Evolutionary conservation across 2,113 vertebrate genomes (phyloP).

Genomic region (Heterotis niloticus): DNA sequence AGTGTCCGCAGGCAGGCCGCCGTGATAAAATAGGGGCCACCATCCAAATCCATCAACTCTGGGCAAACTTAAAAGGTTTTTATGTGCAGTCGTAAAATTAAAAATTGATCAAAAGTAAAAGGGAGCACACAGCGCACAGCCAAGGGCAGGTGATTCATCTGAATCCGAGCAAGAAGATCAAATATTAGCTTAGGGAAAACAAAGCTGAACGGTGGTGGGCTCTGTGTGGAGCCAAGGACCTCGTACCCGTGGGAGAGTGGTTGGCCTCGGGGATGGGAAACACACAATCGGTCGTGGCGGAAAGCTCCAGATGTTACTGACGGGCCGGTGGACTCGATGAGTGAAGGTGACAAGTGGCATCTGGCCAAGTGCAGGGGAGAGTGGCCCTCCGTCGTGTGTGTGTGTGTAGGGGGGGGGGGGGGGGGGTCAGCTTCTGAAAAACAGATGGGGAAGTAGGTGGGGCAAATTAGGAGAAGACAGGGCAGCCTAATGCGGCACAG

Average conservation of each 20-base stretch:
- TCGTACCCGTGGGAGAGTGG: constrained; percentile 23
- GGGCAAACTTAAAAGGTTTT: constrained; percentile 1
- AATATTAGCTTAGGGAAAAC: constrained; percentile 14
- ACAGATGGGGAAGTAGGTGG: neutral
- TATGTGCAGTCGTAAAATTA: constrained; percentile 1
- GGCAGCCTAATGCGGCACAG: neutral
- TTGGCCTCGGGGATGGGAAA: constrained; percentile 19
- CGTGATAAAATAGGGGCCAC: neutral
- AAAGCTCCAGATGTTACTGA: neutral
- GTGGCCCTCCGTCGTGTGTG: constrained; percentile 2
- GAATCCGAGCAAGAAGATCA: constrained; percentile 11
- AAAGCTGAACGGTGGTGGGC: neutral
- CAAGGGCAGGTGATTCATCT: constrained; percentile 5
- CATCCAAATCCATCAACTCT: constrained; percentile 4
- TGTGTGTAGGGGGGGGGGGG: too few relatives aligned
- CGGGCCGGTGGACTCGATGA: neutral
- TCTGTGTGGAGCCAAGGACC: neutral
- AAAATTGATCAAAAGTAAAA: constrained; percentile 15
- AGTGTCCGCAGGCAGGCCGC: neutral
- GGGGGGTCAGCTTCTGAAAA: constrained; percentile 6
- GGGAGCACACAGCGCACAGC: neutral
- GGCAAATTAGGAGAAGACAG: neutral
- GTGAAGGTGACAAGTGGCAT: constrained; percentile 22
- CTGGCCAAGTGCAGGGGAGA: constrained; percentile 10
- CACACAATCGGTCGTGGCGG: constrained; percentile 17